Evolutionary conservation across 30 jellyfish, hydroid and myxozoan genomes (phyloP), one percentile per base, ranked within the genome.

Genomic region (Hydractinia symbiolongicarpus): DNA sequence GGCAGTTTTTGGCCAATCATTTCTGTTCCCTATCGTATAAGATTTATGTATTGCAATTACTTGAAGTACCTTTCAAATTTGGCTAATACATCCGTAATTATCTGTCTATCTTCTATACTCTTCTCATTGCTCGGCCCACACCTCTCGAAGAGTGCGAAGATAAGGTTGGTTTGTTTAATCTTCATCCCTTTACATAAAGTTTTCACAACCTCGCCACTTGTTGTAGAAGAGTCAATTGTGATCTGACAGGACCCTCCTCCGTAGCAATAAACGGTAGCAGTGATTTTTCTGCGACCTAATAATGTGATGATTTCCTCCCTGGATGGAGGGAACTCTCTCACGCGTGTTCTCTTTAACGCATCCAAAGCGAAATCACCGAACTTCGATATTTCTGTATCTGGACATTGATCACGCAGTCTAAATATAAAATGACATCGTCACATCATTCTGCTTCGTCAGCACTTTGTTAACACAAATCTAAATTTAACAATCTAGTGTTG

Each of bases 211-310:
- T 94, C 99, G 1, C 99, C 99, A 66, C 97, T 95, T 4, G 99
- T 94, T 67, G 96, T 94, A 15, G 99, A 88, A 9, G 99, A 94
- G 67, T 94, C 95, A 66, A 94, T 79, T 7, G 95, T 79, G 67
- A 94, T 89, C 82, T 88, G 95, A 79, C 99, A 94, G 5, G 88
- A 88, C 44, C 99, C 99, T 30, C 97, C 99, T 8, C 99, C 99
- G 61, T 94, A 94, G 72, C 99, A 94, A 55, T 70, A 79, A 44
- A 94, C 99, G 1, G 96, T 88, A 19, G 96, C 72, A 58, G 83
- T 67, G 61, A 94, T 76, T 56, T 94, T 95, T 4, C 99, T 85
- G 13, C 99, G 95, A 60, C 99, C 99, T 85, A 94, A 81, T 30
- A 94, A 58, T 5, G 96, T 94, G 57, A 94, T 94, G 78, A 94